Percentiles rank a stretch among this genome's conserved stretches.
phyloP scores from a whole-genome alignment of 2,888 invertebrate species.

The Halocaridina rubra region DNA sequence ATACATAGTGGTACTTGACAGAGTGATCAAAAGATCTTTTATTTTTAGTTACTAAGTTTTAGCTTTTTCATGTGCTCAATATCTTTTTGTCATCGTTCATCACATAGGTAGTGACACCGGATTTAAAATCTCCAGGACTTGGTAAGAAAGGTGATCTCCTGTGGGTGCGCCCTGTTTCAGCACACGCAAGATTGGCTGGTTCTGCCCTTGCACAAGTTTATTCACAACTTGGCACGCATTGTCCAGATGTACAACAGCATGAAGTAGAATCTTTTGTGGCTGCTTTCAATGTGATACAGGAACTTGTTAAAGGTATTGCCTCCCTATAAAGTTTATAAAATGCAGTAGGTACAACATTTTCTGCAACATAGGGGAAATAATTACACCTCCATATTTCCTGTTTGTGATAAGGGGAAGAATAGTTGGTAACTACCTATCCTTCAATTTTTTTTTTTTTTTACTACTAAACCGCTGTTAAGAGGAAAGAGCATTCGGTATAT shows the following conservation, averaged over 20 bases:
- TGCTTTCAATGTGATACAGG: constrained; percentile 87
- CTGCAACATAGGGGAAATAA: too few relatives aligned
- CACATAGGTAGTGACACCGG: constrained; percentile 86
- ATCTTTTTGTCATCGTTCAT: too few relatives aligned
- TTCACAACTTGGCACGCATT: constrained; percentile 82
- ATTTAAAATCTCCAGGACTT: constrained; percentile 77
- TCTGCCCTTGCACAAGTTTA: constrained; percentile 93
- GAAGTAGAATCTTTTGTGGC: constrained; percentile 73
- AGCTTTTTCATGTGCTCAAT: too few relatives aligned
- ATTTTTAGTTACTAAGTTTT: too few relatives aligned
- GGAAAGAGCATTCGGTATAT: too few relatives aligned
- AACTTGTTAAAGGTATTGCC: constrained; percentile 79
- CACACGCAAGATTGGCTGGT: constrained; percentile 86
- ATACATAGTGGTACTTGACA: too few relatives aligned
- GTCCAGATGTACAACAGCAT: constrained; percentile 84
- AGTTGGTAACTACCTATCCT: too few relatives aligned
- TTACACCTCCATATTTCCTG: too few relatives aligned
- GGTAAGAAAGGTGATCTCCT: constrained; percentile 75
- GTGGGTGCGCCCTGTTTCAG: constrained; percentile 82
- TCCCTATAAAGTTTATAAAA: not conserved
- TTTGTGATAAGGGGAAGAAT: too few relatives aligned
- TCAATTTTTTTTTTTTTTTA: too few relatives aligned
- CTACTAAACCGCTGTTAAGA: too few relatives aligned
- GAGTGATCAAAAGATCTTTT: too few relatives aligned
- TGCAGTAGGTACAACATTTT: not conserved